Evolutionary conservation across 2,113 vertebrate species (phyloP).

Genomic region (Etheostoma spectabile): DNA sequence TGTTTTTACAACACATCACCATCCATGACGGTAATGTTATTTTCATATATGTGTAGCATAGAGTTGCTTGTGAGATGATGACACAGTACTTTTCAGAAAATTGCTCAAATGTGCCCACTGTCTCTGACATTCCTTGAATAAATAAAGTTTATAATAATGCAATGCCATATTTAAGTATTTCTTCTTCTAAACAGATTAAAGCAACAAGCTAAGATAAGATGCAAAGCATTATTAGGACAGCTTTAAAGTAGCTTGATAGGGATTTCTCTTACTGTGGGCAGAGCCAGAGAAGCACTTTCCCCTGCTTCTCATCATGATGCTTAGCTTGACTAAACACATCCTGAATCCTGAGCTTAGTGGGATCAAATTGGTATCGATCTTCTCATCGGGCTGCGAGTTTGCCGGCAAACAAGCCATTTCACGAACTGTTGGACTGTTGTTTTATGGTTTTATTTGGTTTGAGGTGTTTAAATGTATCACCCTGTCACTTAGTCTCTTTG

Average conservation of each 20-base stretch:
- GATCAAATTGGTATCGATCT: slow-evolving; percentile 33
- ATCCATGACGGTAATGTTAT: neutral
- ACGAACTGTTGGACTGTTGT: slow-evolving; percentile 2
- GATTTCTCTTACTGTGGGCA: neutral
- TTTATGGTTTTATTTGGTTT: slow-evolving; percentile 1
- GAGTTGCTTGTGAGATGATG: neutral
- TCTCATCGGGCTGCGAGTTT: neutral
- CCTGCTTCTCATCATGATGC: neutral
- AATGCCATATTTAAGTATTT: neutral
- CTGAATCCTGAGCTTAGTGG: slow-evolving; percentile 8
- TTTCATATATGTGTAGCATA: neutral
- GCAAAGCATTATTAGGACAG: too few relatives aligned
- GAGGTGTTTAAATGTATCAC: neutral
- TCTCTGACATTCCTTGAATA: neutral
- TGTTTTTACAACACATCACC: neutral
- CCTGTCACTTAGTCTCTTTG: neutral
- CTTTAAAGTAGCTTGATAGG: neutral
- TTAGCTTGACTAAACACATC: slow-evolving; percentile 23
- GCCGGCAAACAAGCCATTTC: slow-evolving; percentile 7
- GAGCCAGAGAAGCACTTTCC: neutral
- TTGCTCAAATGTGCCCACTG: neutral
- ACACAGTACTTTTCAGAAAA: neutral
- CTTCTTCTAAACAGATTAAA: neutral
- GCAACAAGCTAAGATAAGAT: neutral
- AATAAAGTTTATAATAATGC: too few relatives aligned